phyloP scores from a whole-genome alignment of 2,888 invertebrate species.

The Melanophora roralis region DNA sequence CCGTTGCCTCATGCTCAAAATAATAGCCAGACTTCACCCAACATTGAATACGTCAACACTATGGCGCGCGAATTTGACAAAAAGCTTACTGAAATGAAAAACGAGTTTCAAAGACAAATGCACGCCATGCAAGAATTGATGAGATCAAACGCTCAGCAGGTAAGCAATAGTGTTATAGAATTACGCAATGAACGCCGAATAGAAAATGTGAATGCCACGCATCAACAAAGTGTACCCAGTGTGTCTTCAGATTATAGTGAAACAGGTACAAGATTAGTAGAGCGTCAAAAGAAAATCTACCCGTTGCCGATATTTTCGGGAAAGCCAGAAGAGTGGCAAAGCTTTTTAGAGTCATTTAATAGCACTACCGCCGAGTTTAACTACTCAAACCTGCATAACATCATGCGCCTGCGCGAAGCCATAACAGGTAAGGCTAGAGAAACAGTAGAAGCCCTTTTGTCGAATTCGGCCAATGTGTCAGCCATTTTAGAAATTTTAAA shows the following conservation, averaged over 20 bases:
- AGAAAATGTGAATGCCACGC: too few relatives aligned
- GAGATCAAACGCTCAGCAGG: neutral
- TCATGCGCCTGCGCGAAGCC: too few relatives aligned
- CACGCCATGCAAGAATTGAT: neutral
- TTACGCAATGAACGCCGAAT: too few relatives aligned
- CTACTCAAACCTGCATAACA: neutral
- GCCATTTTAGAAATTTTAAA: neutral
- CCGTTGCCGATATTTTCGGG: constrained; percentile 18
- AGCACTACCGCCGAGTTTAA: neutral
- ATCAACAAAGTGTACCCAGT: too few relatives aligned
- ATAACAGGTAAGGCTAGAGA: neutral
- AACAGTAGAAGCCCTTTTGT: constrained; percentile 8
- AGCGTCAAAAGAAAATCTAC: constrained; percentile 15
- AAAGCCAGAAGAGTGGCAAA: constrained; percentile 16
- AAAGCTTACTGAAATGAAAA: neutral
- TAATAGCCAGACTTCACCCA: neutral
- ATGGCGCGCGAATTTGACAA: neutral
- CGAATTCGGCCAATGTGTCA: constrained; percentile 2
- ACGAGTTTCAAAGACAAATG: neutral
- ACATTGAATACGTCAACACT: neutral
- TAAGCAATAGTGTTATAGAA: neutral
- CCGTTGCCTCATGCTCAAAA: too few relatives aligned
- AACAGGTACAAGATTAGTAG: neutral
- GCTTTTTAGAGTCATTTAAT: constrained; percentile 1
- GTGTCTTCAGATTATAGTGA: neutral